Conservation (phyloP, 2,113 vertebrate genomes). For the Ramphastos sulfuratus region DNA sequence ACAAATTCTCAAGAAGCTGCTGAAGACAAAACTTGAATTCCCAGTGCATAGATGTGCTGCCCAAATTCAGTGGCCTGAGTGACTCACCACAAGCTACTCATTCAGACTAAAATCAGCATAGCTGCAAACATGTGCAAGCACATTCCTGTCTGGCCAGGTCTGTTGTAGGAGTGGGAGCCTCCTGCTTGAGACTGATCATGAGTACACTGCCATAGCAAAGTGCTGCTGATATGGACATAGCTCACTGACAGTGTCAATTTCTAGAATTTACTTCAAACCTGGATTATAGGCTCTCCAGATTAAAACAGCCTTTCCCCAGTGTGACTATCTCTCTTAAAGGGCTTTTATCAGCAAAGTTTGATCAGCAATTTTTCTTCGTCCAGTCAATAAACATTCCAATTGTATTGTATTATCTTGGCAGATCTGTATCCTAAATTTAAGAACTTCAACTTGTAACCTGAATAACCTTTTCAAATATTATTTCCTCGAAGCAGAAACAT, state of each 20-base stretch:
- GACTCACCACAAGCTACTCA: background rate
- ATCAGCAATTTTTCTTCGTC: background rate
- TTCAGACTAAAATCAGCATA: background rate
- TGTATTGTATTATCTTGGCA: accelerated
- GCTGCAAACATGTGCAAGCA: background rate
- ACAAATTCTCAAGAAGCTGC: background rate
- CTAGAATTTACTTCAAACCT: background rate
- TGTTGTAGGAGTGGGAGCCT: background rate
- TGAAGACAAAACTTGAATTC: background rate
- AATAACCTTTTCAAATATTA: background rate
- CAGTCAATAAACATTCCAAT: background rate
- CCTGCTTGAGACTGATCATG: accelerated
- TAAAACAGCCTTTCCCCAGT: background rate
- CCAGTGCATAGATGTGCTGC: background rate
- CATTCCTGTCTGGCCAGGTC: background rate
- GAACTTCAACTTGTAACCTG: background rate
- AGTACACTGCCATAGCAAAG: background rate
- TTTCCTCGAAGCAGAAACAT: background rate
- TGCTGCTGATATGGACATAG: accelerated
- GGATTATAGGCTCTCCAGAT: background rate
- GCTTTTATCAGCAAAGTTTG: background rate
- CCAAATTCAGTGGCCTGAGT: background rate
- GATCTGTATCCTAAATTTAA: background rate
- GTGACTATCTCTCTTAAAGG: background rate
- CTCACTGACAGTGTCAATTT: too few species aligned